These are phyloP conservation scores for Desoria tigrina DNA, from an alignment of 2,888 invertebrate genomes.

Conservation along the genomic window DNA sequence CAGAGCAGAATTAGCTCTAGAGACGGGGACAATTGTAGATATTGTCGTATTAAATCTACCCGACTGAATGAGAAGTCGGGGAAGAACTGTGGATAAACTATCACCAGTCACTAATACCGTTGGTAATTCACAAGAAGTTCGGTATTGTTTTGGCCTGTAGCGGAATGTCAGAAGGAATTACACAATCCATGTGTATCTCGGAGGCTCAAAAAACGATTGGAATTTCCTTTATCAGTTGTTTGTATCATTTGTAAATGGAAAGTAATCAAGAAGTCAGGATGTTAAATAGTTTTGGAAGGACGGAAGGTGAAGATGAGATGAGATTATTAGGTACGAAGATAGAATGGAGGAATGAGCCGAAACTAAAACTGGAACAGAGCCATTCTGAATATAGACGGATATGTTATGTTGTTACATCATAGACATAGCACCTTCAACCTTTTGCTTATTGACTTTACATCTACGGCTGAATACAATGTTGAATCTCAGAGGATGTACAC, in stretches of 20 bases:
- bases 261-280: conserved; percentile 8
- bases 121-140: too few species aligned
- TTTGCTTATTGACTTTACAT: conserved; percentile 21
- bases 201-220: conserved; percentile 3
- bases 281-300: background rate
- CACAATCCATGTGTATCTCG: background rate
- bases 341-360: background rate
- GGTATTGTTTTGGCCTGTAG: background rate
- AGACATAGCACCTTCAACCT: conserved; percentile 6
- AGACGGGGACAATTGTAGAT: too few species aligned
- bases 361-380: conserved; percentile 14
- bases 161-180: background rate
- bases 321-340: conserved; percentile 4
- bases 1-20: background rate
- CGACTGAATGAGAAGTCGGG: too few species aligned
- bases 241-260: conserved; percentile 17
- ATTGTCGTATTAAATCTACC: too few species aligned
- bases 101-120: too few species aligned
- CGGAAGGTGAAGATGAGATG: conserved; percentile 9
- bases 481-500: background rate
- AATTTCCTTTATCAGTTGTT: conserved; percentile 9
- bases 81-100: too few species aligned
- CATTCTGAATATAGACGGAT: background rate
- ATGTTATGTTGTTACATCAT: too few species aligned
- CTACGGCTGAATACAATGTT: background rate